Percentiles rank a stretch among this genome's conserved stretches.
These are phyloP conservation scores for Lepidurus couesii DNA, from an alignment of 1,140 invertebrate species.

Conservation along the genomic window DNA sequence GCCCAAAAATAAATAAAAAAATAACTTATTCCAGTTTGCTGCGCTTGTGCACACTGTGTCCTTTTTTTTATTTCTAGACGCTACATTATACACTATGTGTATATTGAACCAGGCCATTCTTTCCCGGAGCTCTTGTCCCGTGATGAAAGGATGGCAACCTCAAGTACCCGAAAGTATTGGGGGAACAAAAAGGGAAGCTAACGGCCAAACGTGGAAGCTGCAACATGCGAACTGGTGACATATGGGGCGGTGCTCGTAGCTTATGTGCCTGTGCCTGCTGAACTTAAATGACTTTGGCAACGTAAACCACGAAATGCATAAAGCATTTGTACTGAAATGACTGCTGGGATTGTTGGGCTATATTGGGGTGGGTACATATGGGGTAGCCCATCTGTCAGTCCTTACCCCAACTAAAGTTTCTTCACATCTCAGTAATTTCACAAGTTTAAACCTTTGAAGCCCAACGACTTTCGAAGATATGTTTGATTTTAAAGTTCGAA, in stretches of 20 bases:
- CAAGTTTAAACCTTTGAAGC: background rate
- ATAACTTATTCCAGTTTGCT: too few species aligned
- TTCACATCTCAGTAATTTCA: constrained; percentile 22
- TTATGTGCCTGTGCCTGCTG: background rate
- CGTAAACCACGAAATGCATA: background rate
- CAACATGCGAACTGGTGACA: background rate
- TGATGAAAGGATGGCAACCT: background rate
- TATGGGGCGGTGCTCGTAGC: background rate
- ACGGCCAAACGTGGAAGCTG: background rate
- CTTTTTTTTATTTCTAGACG: background rate
- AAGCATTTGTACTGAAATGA: background rate
- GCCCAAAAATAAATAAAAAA: too few species aligned
- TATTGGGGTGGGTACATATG: background rate
- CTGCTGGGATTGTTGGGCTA: background rate
- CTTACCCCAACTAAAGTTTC: background rate
- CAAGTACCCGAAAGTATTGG: background rate
- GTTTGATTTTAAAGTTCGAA: background rate
- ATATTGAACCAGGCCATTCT: background rate
- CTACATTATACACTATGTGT: background rate
- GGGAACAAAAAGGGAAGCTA: background rate
- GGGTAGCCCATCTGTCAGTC: constrained; percentile 10
- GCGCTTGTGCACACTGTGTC: too few species aligned
- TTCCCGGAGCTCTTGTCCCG: background rate
- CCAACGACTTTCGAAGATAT: background rate
- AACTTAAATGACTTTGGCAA: background rate